Conservation (phyloP, 2,888 invertebrate genomes). For the Lasioglossum morio region DNA sequence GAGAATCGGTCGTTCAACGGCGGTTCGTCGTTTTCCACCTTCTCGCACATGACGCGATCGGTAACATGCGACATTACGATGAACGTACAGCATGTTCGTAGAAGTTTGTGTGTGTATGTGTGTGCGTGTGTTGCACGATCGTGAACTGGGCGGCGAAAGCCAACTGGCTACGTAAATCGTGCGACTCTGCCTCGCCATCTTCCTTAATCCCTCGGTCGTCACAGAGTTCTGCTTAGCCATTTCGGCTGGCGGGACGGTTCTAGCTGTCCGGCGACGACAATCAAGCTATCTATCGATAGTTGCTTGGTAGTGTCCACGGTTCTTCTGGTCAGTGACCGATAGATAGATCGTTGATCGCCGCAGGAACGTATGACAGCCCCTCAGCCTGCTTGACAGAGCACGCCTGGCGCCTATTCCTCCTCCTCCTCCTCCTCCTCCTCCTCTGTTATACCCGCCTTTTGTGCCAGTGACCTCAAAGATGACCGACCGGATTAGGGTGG, state of each 20-base stretch:
- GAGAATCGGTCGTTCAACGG: slow-evolving; percentile 8
- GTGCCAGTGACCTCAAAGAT: slow-evolving; percentile 54
- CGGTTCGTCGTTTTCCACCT: slow-evolving; percentile 4
- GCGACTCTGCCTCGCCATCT: slow-evolving; percentile 54
- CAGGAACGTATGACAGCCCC: slow-evolving; percentile 8
- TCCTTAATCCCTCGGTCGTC: slow-evolving; percentile 26
- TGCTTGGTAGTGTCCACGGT: neutral
- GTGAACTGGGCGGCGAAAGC: slow-evolving; percentile 72
- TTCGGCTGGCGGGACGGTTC: slow-evolving; percentile 9
- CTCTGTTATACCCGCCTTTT: slow-evolving; percentile 11
- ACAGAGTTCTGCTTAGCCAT: neutral
- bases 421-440: neutral
- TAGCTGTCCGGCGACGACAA: slow-evolving; percentile 30
- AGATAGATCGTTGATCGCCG: slow-evolving; percentile 37
- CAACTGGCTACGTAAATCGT: slow-evolving; percentile 62
- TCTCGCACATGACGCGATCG: slow-evolving; percentile 24
- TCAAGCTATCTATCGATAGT: slow-evolving; percentile 29
- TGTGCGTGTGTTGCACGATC: slow-evolving; percentile 25
- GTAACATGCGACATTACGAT: neutral
- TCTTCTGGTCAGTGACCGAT: slow-evolving; percentile 15
- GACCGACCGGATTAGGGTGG: slow-evolving; percentile 64
- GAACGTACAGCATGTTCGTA: neutral
- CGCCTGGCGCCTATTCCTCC: slow-evolving; percentile 1
- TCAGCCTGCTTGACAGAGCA: slow-evolving; percentile 31
- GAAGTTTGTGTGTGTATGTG: neutral